Evolutionary conservation across 1,140 invertebrate genomes (phyloP), one percentile per base, ranked within the genome.

Genomic region (Drosophila sucinea): DNA sequence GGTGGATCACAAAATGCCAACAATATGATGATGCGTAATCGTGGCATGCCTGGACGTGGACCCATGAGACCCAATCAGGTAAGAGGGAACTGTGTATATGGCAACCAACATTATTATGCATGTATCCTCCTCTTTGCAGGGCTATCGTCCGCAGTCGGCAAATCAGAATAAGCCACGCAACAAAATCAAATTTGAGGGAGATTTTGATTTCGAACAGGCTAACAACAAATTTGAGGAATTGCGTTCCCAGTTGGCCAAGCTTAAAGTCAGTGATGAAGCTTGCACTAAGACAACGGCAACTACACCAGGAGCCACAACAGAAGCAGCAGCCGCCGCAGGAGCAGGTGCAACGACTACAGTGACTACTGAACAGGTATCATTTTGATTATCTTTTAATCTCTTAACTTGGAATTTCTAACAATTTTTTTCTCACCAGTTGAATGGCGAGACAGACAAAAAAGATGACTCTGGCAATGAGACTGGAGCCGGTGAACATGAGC

Each of bases 171-270:
- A 89, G 60, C 84, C 80, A 33, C 84, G 84, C 17, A 87, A 87
- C 67, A 87, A 87, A 66, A 87, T 87, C 51, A 87, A 87, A 57
- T 87, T 87, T 62, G 84, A 87, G 60, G 84, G 84, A 7, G 84
- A 87, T 55, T 87, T 87, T 58, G 84, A 99, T 93, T 99, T 99
- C 93, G 98, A 99, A 92, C 96, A 98, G 92, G 97, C 98, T 6
- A 99, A 99, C 93, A 97, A 96, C 33, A 95, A 99, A 92, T 99
- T 99, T 93, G 96, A 98, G 89, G 97, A 99, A 92, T 93, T 99
- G 11, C 96, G 97, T 79, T 95, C 93, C 70, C 96, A 98, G 92
- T 93, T 99, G 41, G 95, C 95, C 30, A 97, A 97, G 93, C 94
- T 96, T 11, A 98, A 97, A 92, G 95, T 98, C 74, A 94, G 95